phyloP scores from a whole-genome alignment of 2,888 invertebrate genomes.

The Acronicta psi region DNA sequence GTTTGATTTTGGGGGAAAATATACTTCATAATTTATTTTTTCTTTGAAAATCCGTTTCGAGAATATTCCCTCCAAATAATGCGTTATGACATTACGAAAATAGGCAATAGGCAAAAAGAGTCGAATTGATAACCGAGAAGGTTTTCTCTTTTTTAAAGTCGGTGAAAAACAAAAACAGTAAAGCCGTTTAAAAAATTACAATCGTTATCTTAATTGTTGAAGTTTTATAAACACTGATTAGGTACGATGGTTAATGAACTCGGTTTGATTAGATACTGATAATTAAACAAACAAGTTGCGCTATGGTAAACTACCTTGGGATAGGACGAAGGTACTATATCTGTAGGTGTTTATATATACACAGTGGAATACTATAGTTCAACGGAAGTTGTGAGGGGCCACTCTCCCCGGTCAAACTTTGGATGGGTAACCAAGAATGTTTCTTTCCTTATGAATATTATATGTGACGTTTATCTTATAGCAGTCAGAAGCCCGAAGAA shows the following conservation, averaged over 20 bases:
- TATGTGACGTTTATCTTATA: no score
- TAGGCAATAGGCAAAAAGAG: no score
- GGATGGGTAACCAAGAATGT: background rate
- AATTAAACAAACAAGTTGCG: conserved; percentile 27
- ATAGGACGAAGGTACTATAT: conserved; percentile 25
- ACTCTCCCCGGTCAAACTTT: background rate
- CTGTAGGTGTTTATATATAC: background rate
- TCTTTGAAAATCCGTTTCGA: no score
- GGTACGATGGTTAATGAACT: conserved; percentile 44
- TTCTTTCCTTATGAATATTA: no score
- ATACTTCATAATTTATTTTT: no score
- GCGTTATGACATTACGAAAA: no score
- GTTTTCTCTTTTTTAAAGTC: no score
- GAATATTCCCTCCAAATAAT: no score
- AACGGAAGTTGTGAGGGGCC: background rate
- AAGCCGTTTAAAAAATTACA: background rate
- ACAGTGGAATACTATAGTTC: no score
- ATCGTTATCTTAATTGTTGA: conserved; percentile 34
- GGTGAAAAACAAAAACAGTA: background rate
- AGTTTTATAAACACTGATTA: conserved; percentile 29
- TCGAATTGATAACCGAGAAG: no score
- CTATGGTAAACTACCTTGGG: conserved; percentile 33
- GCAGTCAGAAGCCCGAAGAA: no score
- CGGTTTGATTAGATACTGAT: conserved; percentile 38
- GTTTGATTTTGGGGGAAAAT: background rate